These are phyloP conservation scores for Propithecus deckenii DNA, from an alignment of 2,797 vertebrate species.

Conservation along the genomic window DNA sequence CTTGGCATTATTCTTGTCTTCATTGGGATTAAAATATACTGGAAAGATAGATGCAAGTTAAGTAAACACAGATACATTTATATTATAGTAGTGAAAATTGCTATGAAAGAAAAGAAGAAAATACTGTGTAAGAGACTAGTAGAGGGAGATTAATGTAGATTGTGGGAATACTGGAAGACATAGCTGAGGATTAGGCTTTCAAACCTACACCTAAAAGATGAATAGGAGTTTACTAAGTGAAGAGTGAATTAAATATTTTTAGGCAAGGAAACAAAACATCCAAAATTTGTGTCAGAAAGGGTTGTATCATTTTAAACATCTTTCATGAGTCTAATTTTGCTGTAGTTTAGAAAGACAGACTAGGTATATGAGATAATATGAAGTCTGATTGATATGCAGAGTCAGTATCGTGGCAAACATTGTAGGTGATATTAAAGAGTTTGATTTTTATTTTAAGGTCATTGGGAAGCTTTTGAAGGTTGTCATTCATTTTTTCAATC, in stretches of 20 bases:
- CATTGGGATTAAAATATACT: background rate
- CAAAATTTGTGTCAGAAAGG: background rate
- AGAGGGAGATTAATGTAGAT: background rate
- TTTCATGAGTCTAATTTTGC: background rate
- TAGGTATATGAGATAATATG: background rate
- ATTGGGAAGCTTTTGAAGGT: background rate
- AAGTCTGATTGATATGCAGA: background rate
- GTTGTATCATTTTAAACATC: background rate
- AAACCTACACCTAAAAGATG: background rate
- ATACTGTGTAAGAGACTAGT: background rate
- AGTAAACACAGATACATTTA: background rate
- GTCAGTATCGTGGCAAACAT: background rate
- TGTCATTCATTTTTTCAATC: background rate
- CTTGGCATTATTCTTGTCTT: background rate
- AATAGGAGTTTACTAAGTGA: background rate
- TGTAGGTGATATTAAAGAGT: background rate
- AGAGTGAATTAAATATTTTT: background rate
- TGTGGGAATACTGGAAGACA: background rate
- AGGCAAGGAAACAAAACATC: background rate
- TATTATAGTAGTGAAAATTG: background rate
- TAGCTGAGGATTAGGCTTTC: background rate
- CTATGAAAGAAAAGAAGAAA: background rate
- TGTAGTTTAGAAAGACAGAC: background rate
- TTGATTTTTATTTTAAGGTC: conserved; percentile 22
- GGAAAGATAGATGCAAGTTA: background rate